phyloP scores from a whole-genome alignment of 2,888 invertebrate species.

The Hypselothyrea guttata region DNA sequence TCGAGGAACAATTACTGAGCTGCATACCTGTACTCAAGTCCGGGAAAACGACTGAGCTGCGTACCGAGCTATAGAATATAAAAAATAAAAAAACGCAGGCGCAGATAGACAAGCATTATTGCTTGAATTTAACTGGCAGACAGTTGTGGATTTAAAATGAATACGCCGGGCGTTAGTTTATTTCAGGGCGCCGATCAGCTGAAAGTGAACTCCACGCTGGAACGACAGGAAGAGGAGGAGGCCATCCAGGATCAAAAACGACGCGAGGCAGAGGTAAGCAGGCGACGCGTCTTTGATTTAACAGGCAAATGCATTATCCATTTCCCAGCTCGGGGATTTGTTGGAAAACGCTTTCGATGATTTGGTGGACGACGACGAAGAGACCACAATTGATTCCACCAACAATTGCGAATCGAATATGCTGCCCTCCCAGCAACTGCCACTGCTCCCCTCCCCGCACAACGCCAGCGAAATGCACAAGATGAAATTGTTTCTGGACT shows the following conservation, averaged over 20 bases:
- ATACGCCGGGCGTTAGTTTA: conserved; percentile 87
- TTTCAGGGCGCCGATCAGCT: conserved; percentile 87
- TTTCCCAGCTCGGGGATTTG: conserved; percentile 87
- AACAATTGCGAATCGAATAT: conserved; percentile 78
- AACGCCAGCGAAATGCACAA: conserved; percentile 63
- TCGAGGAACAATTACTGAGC: too few species aligned
- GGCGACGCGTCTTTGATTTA: too few species aligned
- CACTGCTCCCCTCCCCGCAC: conserved; percentile 12
- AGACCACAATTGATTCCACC: conserved; percentile 85
- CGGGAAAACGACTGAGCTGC: conserved; percentile 20
- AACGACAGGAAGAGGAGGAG: conserved; percentile 87
- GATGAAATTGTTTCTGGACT: conserved; percentile 82
- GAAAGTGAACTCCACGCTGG: conserved; percentile 86
- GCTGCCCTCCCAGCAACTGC: conserved; percentile 37
- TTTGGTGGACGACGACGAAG: conserved; percentile 87
- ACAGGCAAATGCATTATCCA: background rate
- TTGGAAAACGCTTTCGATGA: conserved; percentile 88
- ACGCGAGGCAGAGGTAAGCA: conserved; percentile 86
- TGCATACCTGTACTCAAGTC: conserved; percentile 39
- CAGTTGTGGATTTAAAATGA: conserved; percentile 81
- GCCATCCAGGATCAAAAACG: conserved; percentile 87
- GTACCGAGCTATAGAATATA: too few species aligned
- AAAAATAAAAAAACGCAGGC: too few species aligned
- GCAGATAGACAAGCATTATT: conserved; percentile 14
- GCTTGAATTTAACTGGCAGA: conserved; percentile 29